Base-by-base conservation (phyloP, 2,797 vertebrate species). In the Labeo calbasu region DNA sequence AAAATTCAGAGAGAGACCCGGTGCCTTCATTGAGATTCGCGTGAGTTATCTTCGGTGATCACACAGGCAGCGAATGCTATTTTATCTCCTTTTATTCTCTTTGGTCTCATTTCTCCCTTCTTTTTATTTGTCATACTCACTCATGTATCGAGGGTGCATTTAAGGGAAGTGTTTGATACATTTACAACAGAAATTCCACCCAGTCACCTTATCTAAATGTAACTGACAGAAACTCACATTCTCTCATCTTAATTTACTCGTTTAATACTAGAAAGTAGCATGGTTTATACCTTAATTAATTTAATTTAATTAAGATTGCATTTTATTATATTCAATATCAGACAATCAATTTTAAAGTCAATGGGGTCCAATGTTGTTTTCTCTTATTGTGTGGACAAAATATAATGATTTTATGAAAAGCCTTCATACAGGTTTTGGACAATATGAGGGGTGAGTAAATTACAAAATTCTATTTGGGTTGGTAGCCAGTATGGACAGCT, bases 1-100 rank as follows among this genome's bases (percentile, higher is more conserved):
- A 90, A 93, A 92, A 94, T 93, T 91, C 92, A 92, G 92, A 94
- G 92, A 88, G 89, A 90, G 84, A 84, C 5, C 57, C 28, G 57
- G 11, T 5, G 78, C 82, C 90, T 89, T 93, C 90, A 92, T 93
- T 93, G 89, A 90, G 88, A 94, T 93, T 92, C 90, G 87, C 55
- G 80, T 81, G 84, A 86, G 86, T 88, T 89, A 92, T 93, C 89
- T 71, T 71, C 57, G 57, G 76, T 88, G 86, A 92, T 93, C 91
- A 89, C 91, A 84, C 79, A 89, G 87, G 86, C 83, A 87, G 87
- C 53, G 88, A 87, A 88, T 83, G 88, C 86, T 89, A 90, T 89
- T 88, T 79, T 25, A 81, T 72, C 71, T 84, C 83, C 88, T 55
- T 85, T 57, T 79, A 71, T 76, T 55, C 57, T 75, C 57, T 36